phyloP scores from a whole-genome alignment of 2,113 vertebrate genomes.

The Scolopax mira region DNA sequence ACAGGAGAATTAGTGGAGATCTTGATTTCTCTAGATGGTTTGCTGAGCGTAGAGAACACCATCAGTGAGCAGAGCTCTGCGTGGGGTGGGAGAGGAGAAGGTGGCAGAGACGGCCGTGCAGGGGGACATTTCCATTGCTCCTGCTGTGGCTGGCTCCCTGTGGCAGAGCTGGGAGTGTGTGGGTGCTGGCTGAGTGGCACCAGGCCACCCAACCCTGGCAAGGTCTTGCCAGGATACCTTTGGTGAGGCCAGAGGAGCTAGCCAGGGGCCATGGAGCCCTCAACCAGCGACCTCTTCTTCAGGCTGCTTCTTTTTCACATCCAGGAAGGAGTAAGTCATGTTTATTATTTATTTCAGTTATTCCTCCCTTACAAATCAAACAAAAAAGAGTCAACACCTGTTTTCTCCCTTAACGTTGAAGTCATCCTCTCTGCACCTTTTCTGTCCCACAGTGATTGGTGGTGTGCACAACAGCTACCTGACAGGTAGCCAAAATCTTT shows the following conservation, averaged over 20 bases:
- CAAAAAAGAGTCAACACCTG: not conserved
- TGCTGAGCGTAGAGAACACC: not conserved
- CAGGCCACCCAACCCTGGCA: not conserved
- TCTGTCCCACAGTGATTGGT: not conserved
- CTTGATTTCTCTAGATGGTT: not conserved
- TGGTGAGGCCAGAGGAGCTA: not conserved
- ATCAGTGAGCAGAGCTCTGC: not conserved
- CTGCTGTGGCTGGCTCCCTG: not conserved
- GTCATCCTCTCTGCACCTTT: not conserved
- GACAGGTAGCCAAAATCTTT: constrained; percentile 4
- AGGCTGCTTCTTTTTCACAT: not conserved
- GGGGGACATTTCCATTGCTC: not conserved
- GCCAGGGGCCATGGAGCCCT: rapidly evolving
- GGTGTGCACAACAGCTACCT: not conserved
- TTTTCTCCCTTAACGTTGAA: not conserved
- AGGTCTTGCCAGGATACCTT: not conserved
- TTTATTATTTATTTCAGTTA: constrained; percentile 6
- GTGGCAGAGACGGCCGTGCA: not conserved
- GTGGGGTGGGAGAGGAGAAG: not conserved
- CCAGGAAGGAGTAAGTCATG: not conserved
- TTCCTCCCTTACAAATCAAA: constrained; percentile 3
- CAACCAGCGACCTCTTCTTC: not conserved
- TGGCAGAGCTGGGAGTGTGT: not conserved
- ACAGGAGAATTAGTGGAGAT: not conserved
- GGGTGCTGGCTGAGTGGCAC: not conserved